These are phyloP conservation scores for Tyrophagus putrescentiae DNA, from an alignment of 1,140 invertebrate genomes.

Conservation along the genomic window DNA sequence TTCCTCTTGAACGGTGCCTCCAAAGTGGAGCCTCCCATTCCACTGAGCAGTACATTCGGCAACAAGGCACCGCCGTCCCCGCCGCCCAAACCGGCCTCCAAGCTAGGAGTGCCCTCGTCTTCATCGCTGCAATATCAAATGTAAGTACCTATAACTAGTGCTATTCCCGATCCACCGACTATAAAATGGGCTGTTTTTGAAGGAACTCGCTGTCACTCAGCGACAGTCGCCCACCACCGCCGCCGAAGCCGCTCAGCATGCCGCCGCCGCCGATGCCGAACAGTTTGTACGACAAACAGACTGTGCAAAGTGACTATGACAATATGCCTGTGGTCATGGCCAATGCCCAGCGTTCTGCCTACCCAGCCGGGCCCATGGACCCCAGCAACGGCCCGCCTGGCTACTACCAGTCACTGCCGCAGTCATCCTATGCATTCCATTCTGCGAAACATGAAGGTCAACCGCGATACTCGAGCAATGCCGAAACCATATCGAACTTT, in stretches of 20 bases:
- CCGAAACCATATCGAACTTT: conserved; percentile 14
- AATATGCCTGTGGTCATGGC: conserved; percentile 2
- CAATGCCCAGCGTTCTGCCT: background rate
- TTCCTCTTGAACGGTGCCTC: background rate
- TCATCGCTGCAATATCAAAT: conserved; percentile 11
- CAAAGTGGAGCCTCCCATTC: conserved; percentile 20
- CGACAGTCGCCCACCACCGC: conserved; percentile 27
- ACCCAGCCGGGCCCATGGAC: background rate
- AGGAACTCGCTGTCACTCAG: conserved; percentile 17
- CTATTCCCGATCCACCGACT: background rate
- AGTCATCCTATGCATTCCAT: background rate
- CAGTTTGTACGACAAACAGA: background rate
- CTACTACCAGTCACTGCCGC: conserved; percentile 18
- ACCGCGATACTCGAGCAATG: background rate
- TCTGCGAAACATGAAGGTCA: background rate
- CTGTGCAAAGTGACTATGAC: conserved; percentile 12
- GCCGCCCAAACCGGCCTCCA: conserved; percentile 26
- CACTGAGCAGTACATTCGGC: background rate
- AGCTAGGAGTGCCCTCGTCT: conserved; percentile 14
- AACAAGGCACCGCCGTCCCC: conserved; percentile 25
- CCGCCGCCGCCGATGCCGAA: conserved; percentile 29
- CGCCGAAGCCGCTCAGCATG: conserved; percentile 27
- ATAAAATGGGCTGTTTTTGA: background rate
- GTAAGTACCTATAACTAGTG: background rate
- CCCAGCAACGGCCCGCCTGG: conserved; percentile 18